phyloP scores from a whole-genome alignment of 2,797 vertebrate genomes.

The Manis javanica region DNA sequence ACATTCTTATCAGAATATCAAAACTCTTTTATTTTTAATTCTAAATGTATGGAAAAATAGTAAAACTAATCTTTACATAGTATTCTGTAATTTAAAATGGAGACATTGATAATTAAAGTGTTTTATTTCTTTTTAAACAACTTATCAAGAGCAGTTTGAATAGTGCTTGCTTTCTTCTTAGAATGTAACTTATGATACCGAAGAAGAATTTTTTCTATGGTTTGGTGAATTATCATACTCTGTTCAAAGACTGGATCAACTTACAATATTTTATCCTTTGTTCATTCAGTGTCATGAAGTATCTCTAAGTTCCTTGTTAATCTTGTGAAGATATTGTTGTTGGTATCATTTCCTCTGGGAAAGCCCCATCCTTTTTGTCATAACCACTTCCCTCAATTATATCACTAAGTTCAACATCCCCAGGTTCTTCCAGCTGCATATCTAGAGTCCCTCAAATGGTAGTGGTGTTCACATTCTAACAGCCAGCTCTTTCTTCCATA shows the following conservation, averaged over 20 bases:
- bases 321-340: background rate
- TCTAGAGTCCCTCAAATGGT: background rate
- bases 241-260: background rate
- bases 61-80: background rate
- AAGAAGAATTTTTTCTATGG: background rate
- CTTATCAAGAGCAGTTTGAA: background rate
- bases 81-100: background rate
- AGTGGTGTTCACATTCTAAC: background rate
- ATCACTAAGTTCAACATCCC: background rate
- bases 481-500: background rate
- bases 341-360: background rate
- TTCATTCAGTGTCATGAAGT: background rate
- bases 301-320: background rate
- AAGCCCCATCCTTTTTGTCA: background rate
- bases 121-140: constrained; percentile 18
- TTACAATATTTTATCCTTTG: background rate
- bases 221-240: background rate
- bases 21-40: constrained; percentile 28
- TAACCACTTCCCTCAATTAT: background rate
- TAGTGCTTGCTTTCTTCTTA: background rate
- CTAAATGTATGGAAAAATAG: background rate
- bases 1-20: constrained; percentile 49
- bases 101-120: background rate
- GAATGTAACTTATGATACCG: background rate
- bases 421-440: background rate